These are phyloP conservation scores for Serinus canaria DNA, from an alignment of 2,113 vertebrate species.

Conservation along the genomic window DNA sequence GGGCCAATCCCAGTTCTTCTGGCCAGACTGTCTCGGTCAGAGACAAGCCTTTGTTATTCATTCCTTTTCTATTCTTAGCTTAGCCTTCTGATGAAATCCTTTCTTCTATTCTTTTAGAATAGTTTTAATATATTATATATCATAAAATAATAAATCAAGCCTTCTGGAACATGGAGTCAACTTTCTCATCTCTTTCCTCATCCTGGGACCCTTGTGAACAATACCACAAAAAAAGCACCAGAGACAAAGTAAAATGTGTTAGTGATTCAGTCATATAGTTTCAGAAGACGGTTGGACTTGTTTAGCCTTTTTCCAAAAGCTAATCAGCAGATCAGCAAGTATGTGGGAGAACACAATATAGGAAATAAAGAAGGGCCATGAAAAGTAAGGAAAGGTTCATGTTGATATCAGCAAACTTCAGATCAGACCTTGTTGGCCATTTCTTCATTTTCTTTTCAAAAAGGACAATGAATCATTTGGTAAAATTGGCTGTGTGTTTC, in stretches of 20 bases:
- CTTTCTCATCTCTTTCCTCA: no score
- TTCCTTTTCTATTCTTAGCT: no score
- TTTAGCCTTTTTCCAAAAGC: background rate
- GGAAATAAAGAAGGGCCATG: background rate
- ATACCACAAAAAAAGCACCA: background rate
- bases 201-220: no score
- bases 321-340: background rate
- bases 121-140: no score
- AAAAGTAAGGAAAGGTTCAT: background rate
- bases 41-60: no score
- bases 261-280: background rate
- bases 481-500: slow-evolving; percentile 28
- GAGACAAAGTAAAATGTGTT: background rate
- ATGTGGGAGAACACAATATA: background rate
- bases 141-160: no score
- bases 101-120: no score
- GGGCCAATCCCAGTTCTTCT: no score
- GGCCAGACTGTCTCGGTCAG: no score
- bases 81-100: no score
- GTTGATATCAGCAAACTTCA: background rate
- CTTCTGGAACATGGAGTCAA: no score
- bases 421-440: background rate
- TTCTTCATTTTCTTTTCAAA: background rate
- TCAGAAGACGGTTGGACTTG: background rate
- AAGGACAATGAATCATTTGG: background rate